Evolutionary conservation across 2,113 vertebrate genomes (phyloP).

Genomic region (Crotalus helleri): DNA sequence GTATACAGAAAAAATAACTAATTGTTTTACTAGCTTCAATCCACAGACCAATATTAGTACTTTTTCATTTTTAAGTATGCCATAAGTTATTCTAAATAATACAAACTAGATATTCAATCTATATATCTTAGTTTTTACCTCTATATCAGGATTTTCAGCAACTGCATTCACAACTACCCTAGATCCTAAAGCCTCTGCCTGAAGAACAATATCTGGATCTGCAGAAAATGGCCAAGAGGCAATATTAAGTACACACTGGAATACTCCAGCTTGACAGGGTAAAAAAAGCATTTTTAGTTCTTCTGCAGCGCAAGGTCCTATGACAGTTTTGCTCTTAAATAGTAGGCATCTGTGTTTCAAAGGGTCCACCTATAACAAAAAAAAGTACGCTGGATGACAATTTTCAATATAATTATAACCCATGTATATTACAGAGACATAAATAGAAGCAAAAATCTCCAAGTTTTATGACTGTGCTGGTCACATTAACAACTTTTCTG

Average conservation of each 20-base stretch:
- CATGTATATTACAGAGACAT: background rate
- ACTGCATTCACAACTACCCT: constrained; percentile 84
- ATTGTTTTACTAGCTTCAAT: background rate
- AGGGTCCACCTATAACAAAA: constrained; percentile 76
- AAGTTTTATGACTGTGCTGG: background rate
- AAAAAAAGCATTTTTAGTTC: constrained; percentile 91
- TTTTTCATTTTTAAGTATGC: background rate
- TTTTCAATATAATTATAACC: background rate
- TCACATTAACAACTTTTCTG: background rate
- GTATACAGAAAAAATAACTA: background rate
- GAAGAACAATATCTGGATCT: constrained; percentile 73
- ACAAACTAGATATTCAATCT: background rate
- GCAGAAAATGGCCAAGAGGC: constrained; percentile 89
- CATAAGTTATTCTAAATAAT: background rate
- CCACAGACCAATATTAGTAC: background rate
- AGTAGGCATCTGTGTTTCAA: constrained; percentile 85
- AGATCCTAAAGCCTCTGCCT: constrained; percentile 81
- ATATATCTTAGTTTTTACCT: constrained; percentile 70
- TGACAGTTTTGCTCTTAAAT: constrained; percentile 90
- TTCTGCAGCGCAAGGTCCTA: constrained; percentile 84
- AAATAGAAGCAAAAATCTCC: background rate
- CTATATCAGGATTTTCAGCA: constrained; percentile 83
- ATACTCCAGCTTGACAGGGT: constrained; percentile 81
- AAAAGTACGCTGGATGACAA: background rate
- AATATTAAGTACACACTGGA: constrained; percentile 84